Conservation (phyloP, 2,888 invertebrate genomes). For the Slavum lentiscoides region DNA sequence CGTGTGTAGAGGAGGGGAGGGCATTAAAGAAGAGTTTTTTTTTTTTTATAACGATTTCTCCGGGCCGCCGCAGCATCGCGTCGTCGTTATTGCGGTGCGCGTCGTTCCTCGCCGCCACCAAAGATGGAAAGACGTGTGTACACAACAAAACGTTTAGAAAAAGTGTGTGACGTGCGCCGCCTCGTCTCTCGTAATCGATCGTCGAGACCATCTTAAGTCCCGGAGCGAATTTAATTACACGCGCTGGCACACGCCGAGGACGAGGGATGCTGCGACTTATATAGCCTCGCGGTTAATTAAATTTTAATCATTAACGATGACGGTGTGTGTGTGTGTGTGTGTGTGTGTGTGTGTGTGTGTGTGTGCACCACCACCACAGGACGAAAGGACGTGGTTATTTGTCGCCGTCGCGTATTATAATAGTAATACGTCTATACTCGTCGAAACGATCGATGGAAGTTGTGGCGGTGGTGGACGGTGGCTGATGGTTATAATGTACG, state of each 20-base stretch:
- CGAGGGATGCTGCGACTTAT: background rate
- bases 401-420: background rate
- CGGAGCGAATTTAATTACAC: slow-evolving; percentile 37
- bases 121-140: background rate
- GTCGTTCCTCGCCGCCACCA: too few species aligned
- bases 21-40: slow-evolving; percentile 17
- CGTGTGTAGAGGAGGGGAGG: background rate
- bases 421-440: background rate
- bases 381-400: background rate
- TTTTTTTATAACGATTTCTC: slow-evolving; percentile 48
- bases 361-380: too few species aligned
- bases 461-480: background rate
- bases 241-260: background rate
- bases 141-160: slow-evolving; percentile 39
- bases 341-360: too few species aligned
- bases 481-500: background rate
- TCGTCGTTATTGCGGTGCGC: background rate
- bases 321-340: background rate
- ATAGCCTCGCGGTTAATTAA: slow-evolving; percentile 20
- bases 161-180: background rate
- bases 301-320: slow-evolving; percentile 35
- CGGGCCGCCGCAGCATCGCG: slow-evolving; percentile 22
- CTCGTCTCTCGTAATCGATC: background rate
- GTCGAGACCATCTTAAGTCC: background rate
- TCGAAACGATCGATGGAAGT: background rate